Evolutionary conservation across 2,888 invertebrate species (phyloP).

Genomic region (Eupithecia centaureata): DNA sequence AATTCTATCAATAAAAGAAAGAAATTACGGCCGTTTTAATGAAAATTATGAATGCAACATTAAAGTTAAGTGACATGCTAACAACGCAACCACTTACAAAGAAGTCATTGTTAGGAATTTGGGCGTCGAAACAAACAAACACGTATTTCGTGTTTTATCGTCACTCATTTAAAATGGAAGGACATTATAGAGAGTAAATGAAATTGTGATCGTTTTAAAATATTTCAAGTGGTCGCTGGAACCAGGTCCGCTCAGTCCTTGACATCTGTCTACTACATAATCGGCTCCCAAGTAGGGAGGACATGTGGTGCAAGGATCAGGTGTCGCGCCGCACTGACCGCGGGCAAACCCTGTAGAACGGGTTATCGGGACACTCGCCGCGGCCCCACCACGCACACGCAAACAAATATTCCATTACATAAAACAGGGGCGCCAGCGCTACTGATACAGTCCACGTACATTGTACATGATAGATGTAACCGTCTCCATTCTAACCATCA

Average conservation of each 20-base stretch:
- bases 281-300: conserved; percentile 51
- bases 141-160: conserved; percentile 13
- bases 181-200: neutral
- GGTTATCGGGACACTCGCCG: conserved; percentile 64
- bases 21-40: neutral
- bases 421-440: conserved; percentile 48
- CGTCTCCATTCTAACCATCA: conserved; percentile 42
- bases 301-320: conserved; percentile 76
- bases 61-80: conserved; percentile 65
- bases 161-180: conserved; percentile 17
- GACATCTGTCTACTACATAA: conserved; percentile 65
- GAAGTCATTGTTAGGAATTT: conserved; percentile 69
- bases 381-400: conserved; percentile 50
- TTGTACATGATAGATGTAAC: conserved; percentile 44
- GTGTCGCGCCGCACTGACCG: conserved; percentile 80
- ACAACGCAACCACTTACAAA: conserved; percentile 58
- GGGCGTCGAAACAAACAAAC: conserved; percentile 51
- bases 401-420: conserved; percentile 62
- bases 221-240: neutral
- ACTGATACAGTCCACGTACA: conserved; percentile 50
- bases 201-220: neutral
- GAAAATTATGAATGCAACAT: conserved; percentile 47
- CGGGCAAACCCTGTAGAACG: conserved; percentile 70
- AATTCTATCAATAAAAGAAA: neutral
- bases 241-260: conserved; percentile 51